Base-by-base conservation (phyloP, 2,113 vertebrate species). In the Rhynchomys soricoides region DNA sequence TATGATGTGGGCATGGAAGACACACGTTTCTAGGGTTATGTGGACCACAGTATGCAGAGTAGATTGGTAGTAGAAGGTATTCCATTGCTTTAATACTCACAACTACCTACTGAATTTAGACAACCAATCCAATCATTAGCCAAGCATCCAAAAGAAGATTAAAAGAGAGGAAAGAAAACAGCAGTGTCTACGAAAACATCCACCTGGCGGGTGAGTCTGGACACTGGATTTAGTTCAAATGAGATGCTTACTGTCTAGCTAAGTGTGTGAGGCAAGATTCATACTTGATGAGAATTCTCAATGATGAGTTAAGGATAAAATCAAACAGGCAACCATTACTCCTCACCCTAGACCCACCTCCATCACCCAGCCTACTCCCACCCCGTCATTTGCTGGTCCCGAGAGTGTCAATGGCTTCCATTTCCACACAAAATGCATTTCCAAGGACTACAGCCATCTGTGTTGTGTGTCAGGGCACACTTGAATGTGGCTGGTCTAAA, bases 221-320 rank as follows among this genome's bases (percentile, higher is more conserved):
- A 78, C 89, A 68, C 29, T 37, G 52, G 59, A 21, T 85, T 92
- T 83, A 87, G 73, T 66, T 52, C 62, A 90, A 93, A 55, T 13
- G 86, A 83, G 37, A 22, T 92, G 31, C 8, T 86, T 90, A 45
- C 86, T 57, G 29, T 86, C 94, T 85, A 52, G 75, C 24, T 37
- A 45, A 74, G 26, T 90, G 7, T 82, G 26, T 37, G 22, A 92
- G 50, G 31, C 70, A 82, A 94, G 45, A 77, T 37, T 94, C 59
- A 77, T 45, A 90, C 31, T 55, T 86, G 81, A 50, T 71, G 50
- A 93, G 48, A 48, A 12, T 75, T 52, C 45, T 59, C 31, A 93
- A 73, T 43, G 57, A 95, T 12, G 29, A 89, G 85, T 83, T 93
- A 48, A 96, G 96, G 59, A 70, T 34, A 15, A 87, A 92, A 75